Percentiles rank a stretch among this genome's conserved stretches.
Evolutionary conservation across 2,888 invertebrate species (phyloP).

Genomic region (Polyploca ridens): DNA sequence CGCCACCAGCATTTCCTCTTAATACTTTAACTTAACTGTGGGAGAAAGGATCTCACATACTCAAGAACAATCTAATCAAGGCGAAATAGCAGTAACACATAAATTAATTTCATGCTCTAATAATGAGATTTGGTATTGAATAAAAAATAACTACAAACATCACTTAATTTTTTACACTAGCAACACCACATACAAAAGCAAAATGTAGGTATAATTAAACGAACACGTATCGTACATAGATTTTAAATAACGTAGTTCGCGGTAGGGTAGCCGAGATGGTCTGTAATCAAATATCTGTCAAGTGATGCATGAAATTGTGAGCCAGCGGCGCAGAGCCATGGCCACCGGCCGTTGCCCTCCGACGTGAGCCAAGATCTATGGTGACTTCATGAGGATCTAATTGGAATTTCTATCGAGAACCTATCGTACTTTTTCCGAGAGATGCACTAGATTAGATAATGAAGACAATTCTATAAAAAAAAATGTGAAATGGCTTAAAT

Average conservation of each 20-base stretch:
- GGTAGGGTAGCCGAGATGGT: conserved; percentile 47
- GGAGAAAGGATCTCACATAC: too few species aligned
- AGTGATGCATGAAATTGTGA: conserved; percentile 78
- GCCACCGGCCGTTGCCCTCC: conserved; percentile 62
- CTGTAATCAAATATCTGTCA: conserved; percentile 75
- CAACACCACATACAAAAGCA: neutral
- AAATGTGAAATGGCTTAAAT: neutral
- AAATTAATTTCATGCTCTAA: neutral
- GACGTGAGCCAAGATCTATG: conserved; percentile 42
- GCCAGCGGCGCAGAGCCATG: conserved; percentile 30
- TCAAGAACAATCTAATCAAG: too few species aligned
- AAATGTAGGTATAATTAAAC: conserved; percentile 9
- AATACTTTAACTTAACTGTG: too few species aligned
- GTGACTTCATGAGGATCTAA: conserved; percentile 30
- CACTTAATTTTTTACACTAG: neutral
- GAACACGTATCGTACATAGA: conserved; percentile 4
- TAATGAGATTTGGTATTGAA: neutral
- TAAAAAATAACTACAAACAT: neutral
- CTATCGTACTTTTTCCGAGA: neutral
- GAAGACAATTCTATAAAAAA: too few species aligned
- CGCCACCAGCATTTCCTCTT: too few species aligned
- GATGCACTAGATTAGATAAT: neutral
- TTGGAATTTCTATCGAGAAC: conserved; percentile 18
- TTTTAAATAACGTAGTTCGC: conserved; percentile 27
- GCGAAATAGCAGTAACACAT: too few species aligned